Evolutionary conservation across 2,113 vertebrate genomes (phyloP).

Genomic region (Thalassarche chlororhynchos): DNA sequence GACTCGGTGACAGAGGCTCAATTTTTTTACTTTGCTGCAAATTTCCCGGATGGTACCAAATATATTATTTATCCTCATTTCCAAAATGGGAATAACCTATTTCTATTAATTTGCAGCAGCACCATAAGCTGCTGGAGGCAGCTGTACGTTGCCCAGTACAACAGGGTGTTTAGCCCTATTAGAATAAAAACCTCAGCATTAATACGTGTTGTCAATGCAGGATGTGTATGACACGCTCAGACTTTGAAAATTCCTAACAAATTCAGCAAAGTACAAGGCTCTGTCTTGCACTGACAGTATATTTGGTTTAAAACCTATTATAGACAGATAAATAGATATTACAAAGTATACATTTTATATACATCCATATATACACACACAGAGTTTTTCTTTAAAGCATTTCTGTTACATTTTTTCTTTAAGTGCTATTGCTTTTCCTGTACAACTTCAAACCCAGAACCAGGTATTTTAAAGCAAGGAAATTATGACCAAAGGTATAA

Average conservation of each 20-base stretch:
- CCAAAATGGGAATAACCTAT: background rate
- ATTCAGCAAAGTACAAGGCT: background rate
- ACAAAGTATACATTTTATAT: background rate
- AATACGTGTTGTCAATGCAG: background rate
- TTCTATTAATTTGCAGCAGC: background rate
- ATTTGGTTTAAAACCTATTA: slow-evolving; percentile 11
- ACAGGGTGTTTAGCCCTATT: background rate
- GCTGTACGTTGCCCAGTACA: background rate
- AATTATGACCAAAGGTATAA: slow-evolving; percentile 63
- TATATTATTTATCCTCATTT: background rate
- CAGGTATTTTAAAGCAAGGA: slow-evolving; percentile 33
- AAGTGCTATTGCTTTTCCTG: slow-evolving; percentile 11
- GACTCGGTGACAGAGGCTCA: background rate
- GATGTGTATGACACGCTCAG: background rate
- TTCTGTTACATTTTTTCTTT: slow-evolving; percentile 29
- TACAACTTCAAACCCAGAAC: background rate
- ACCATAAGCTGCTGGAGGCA: background rate
- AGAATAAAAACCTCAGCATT: background rate
- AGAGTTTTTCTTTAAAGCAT: background rate
- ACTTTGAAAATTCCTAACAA: background rate
- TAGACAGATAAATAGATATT: slow-evolving; percentile 11
- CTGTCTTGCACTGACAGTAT: background rate
- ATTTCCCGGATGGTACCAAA: background rate
- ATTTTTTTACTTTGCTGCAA: background rate
- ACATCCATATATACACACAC: background rate